A percentile compares a stretch with the other conserved stretches of the same genome.
Evolutionary conservation across 2,113 vertebrate genomes (phyloP).

Genomic region (Hipposideros armiger): DNA sequence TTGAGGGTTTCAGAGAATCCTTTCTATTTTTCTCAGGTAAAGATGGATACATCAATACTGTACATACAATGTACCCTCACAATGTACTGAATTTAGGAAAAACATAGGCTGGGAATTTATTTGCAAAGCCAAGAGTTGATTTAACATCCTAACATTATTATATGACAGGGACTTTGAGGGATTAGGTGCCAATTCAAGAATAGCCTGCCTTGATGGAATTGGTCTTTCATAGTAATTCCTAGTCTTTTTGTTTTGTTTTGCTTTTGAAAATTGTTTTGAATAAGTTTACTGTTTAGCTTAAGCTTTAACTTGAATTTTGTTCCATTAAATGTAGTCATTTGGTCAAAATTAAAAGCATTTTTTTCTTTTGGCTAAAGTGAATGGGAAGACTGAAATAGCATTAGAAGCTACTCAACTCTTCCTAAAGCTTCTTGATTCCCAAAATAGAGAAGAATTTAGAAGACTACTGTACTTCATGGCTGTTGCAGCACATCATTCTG

Average conservation of each 20-base stretch:
- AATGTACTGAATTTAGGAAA: conserved; percentile 36
- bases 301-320: conserved; percentile 53
- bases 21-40: conserved; percentile 1
- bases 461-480: conserved; percentile 97
- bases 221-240: conserved; percentile 46
- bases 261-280: conserved; percentile 57
- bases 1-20: conserved; percentile 24
- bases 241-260: conserved; percentile 47
- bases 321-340: conserved; percentile 19
- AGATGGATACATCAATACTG: neutral
- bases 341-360: conserved; percentile 58
- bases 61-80: neutral
- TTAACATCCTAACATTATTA: neutral
- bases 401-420: conserved; percentile 96
- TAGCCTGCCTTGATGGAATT: neutral
- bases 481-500: conserved; percentile 90
- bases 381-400: conserved; percentile 95
- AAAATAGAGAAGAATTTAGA: conserved; percentile 95
- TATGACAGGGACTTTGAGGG: neutral
- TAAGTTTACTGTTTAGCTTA: conserved; percentile 6
- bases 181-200: neutral
- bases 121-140: conserved; percentile 20
- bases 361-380: conserved; percentile 89
- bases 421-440: conserved; percentile 94
- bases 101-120: conserved; percentile 21